These are phyloP conservation scores for Phrynocephalus forsythii DNA, from an alignment of 2,797 vertebrate genomes.

Conservation along the genomic window DNA sequence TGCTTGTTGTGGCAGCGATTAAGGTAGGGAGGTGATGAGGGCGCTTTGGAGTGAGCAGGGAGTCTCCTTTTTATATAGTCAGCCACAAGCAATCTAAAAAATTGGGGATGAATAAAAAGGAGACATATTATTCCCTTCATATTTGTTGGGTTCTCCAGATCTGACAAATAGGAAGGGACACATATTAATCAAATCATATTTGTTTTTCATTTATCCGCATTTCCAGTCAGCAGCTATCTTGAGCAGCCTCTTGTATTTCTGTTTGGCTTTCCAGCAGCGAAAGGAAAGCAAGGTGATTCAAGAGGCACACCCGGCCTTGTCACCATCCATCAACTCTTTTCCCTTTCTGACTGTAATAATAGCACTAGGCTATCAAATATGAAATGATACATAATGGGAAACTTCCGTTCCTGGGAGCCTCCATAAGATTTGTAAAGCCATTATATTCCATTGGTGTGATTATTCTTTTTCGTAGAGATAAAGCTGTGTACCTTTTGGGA, in stretches of 20 bases:
- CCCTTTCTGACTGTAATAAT: conserved; percentile 55
- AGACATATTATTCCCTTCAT: no score
- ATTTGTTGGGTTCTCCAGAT: no score
- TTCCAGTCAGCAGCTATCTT: conserved; percentile 23
- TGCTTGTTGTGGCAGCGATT: no score
- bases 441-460: conserved; percentile 51
- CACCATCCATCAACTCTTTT: conserved; percentile 59
- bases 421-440: conserved; percentile 54
- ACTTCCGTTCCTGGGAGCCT: conserved; percentile 39
- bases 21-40: no score
- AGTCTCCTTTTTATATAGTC: no score
- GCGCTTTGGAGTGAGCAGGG: no score
- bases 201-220: no score
- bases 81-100: no score
- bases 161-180: no score
- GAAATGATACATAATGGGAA: conserved; percentile 54
- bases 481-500: conserved; percentile 31
- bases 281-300: conserved; percentile 58
- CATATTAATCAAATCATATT: no score
- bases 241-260: conserved; percentile 41
- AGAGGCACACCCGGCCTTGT: conserved; percentile 54
- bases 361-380: conserved; percentile 51
- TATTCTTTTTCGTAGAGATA: conserved; percentile 38
- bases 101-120: no score
- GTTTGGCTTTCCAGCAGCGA: conserved; percentile 48